A percentile compares a stretch with the other conserved stretches of the same genome.
Conservation (phyloP, 2,888 invertebrate species). For the Margaritifera margaritifera region DNA sequence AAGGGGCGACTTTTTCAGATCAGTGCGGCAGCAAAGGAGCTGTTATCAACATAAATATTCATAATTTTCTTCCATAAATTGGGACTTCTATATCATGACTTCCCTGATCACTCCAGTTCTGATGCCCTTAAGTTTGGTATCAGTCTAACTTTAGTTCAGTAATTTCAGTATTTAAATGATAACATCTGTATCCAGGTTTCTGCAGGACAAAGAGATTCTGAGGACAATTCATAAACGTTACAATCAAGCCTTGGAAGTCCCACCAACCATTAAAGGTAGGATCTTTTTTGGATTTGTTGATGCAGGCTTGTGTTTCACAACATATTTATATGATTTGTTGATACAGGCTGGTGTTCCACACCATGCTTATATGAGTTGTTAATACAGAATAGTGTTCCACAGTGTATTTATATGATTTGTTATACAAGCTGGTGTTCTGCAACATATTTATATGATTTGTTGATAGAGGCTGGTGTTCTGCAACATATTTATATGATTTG, state of each 20-base stretch:
- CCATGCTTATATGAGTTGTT: too few species aligned
- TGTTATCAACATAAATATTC: background rate
- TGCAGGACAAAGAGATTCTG: constrained; percentile 62
- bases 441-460: background rate
- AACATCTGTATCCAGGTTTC: constrained; percentile 48
- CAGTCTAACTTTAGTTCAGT: background rate
- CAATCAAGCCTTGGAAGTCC: constrained; percentile 61
- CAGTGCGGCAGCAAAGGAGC: background rate
- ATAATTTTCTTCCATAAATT: background rate
- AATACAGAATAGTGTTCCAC: too few species aligned
- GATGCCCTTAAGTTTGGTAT: background rate
- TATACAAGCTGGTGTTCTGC: too few species aligned
- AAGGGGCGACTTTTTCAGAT: background rate
- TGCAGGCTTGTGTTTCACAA: too few species aligned
- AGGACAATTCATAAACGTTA: constrained; percentile 62
- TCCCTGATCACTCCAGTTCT: background rate
- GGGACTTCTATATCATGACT: background rate
- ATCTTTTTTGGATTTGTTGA: constrained; percentile 4
- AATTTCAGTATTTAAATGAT: constrained; percentile 4
- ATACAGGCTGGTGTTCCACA: too few species aligned
- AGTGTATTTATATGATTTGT: background rate
- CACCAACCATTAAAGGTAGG: constrained; percentile 64
- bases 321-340: too few species aligned
- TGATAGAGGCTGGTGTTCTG: too few species aligned
- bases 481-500: too few species aligned